Evolutionary conservation across 2,797 vertebrate species (phyloP).

Genomic region (Myripristis jacobus): DNA sequence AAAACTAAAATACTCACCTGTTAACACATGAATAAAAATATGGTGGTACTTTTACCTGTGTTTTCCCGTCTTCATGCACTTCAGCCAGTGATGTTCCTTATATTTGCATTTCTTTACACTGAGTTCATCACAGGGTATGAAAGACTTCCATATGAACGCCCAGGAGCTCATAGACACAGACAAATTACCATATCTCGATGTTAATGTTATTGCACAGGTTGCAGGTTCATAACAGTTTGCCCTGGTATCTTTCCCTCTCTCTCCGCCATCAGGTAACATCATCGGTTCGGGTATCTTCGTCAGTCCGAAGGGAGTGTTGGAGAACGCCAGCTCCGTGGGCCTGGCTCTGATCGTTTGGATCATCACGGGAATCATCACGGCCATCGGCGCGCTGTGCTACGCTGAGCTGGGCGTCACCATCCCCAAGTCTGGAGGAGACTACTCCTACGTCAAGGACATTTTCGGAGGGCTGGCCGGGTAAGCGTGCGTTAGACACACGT

Average conservation of each 20-base stretch:
- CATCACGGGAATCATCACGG: constrained; percentile 91
- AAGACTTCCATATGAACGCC: too few relatives aligned
- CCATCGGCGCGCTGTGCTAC: constrained; percentile 92
- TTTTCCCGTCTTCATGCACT: too few relatives aligned
- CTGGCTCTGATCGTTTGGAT: constrained; percentile 92
- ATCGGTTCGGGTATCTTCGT: constrained; percentile 96
- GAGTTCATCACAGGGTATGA: too few relatives aligned
- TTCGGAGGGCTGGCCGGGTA: constrained; percentile 94
- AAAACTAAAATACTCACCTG: too few relatives aligned
- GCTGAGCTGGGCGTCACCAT: constrained; percentile 95
- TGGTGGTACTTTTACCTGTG: too few relatives aligned
- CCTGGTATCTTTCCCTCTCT: background rate
- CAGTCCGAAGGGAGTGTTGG: constrained; percentile 93
- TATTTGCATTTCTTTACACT: too few relatives aligned
- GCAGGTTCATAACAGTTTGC: background rate
- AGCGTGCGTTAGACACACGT: constrained; percentile 52
- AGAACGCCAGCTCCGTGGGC: constrained; percentile 93
- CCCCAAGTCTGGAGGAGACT: constrained; percentile 94
- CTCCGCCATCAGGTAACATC: constrained; percentile 88
- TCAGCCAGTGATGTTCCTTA: too few relatives aligned
- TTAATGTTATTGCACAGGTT: background rate
- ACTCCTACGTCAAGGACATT: constrained; percentile 95
- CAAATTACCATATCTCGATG: too few relatives aligned
- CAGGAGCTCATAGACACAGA: too few relatives aligned
- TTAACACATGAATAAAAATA: too few relatives aligned